Conservation (phyloP, 2,888 invertebrate species). For the Pachliopta kotzebuea region DNA sequence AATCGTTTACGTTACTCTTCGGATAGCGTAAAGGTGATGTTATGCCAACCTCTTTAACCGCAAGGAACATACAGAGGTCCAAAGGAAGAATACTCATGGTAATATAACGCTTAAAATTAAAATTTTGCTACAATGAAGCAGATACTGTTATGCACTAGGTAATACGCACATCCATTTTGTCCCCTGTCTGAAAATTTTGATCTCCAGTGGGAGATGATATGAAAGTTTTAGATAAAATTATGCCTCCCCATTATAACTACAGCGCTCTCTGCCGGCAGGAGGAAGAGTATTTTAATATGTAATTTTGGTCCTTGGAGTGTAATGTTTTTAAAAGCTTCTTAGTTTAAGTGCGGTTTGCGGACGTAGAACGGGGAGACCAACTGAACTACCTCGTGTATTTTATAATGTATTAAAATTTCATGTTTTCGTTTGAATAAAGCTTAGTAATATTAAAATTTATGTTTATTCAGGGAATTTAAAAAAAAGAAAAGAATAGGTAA, state of each 20-base stretch:
- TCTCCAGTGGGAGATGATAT: slow-evolving; percentile 23
- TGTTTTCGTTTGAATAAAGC: background rate
- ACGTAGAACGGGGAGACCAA: slow-evolving; percentile 10
- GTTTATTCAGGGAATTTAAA: background rate
- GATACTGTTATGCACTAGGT: slow-evolving; percentile 36
- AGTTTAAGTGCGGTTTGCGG: slow-evolving; percentile 22
- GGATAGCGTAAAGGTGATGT: too few species aligned
- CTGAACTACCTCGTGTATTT: slow-evolving; percentile 16
- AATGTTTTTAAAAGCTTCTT: slow-evolving; percentile 28
- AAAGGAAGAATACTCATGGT: too few species aligned
- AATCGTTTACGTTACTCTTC: too few species aligned
- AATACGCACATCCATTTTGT: slow-evolving; percentile 48
- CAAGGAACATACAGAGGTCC: too few species aligned
- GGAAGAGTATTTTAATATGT: slow-evolving; percentile 23
- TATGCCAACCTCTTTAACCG: too few species aligned
- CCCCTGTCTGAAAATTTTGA: slow-evolving; percentile 44
- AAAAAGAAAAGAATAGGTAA: background rate
- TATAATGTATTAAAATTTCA: slow-evolving; percentile 7
- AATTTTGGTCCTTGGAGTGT: slow-evolving; percentile 23
- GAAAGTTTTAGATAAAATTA: slow-evolving; percentile 29
- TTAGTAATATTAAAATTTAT: background rate
- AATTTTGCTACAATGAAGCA: too few species aligned
- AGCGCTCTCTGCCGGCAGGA: slow-evolving; percentile 10
- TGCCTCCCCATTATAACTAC: slow-evolving; percentile 19
- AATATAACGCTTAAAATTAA: too few species aligned